Conservation (phyloP, 2,888 invertebrate species). For the Coenonympha glycerion region DNA sequence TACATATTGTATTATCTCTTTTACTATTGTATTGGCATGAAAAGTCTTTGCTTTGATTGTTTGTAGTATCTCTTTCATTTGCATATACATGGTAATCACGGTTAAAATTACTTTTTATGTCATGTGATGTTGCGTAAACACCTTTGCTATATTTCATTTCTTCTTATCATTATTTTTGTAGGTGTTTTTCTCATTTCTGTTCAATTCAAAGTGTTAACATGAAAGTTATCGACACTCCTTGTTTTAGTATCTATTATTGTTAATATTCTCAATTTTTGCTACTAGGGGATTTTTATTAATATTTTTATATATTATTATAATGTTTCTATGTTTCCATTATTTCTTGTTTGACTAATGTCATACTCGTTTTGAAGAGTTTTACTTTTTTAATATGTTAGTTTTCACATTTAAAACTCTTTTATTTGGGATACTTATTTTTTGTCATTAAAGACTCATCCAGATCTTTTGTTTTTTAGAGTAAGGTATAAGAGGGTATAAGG, state of each 20-base stretch:
- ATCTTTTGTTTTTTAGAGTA: too few species aligned
- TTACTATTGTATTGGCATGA: slow-evolving; percentile 45
- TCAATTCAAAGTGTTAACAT: neutral
- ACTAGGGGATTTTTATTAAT: neutral
- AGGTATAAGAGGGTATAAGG: too few species aligned
- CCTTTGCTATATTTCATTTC: slow-evolving; percentile 40
- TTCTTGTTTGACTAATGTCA: neutral
- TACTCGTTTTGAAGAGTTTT: too few species aligned
- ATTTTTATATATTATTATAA: neutral
- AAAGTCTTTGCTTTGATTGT: slow-evolving; percentile 31
- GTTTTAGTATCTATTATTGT: neutral
- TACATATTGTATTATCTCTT: slow-evolving; percentile 30
- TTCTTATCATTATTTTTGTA: slow-evolving; percentile 44
- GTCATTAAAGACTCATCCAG: too few species aligned
- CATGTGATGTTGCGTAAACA: slow-evolving; percentile 40
- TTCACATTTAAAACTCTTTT: too few species aligned
- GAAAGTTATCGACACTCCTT: neutral
- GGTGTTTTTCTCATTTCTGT: slow-evolving; percentile 28
- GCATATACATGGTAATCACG: slow-evolving; percentile 28
- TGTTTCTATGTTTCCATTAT: neutral
- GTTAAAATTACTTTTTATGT: slow-evolving; percentile 28
- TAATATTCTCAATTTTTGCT: neutral
- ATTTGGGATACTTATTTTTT: too few species aligned
- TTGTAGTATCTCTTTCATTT: neutral
- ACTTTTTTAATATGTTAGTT: too few species aligned